A percentile compares a stretch with the other conserved stretches of the same genome.
phyloP scores from a whole-genome alignment of 2,888 invertebrate genomes.

The Metellina segmentata region DNA sequence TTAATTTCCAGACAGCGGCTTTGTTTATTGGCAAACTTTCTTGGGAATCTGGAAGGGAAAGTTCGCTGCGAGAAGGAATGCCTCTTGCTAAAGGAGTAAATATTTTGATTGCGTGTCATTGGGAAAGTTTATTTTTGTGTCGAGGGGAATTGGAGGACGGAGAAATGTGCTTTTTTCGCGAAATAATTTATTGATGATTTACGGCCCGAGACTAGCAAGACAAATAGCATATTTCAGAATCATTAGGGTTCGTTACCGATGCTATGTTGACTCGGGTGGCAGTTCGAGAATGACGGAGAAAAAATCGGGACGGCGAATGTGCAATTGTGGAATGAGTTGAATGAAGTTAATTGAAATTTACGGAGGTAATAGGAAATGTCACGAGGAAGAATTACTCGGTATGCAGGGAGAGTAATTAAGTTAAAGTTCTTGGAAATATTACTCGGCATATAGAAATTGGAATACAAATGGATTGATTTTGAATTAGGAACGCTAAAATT shows the following conservation, averaged over 20 bases:
- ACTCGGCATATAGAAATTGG: no score
- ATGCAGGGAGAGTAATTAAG: no score
- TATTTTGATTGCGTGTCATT: neutral
- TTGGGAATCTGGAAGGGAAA: neutral
- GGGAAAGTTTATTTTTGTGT: neutral
- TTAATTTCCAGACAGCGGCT: neutral
- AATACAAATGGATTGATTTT: no score
- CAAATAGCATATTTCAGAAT: neutral
- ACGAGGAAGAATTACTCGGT: neutral
- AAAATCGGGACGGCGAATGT: neutral
- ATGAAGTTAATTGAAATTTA: neutral
- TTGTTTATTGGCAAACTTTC: neutral
- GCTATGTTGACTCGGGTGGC: neutral
- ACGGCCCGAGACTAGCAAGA: neutral
- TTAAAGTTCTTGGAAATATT: no score
- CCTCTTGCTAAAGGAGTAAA: neutral
- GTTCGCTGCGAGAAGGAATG: neutral
- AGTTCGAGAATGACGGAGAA: neutral
- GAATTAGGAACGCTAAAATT: no score
- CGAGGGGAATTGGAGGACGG: neutral
- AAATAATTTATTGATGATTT: neutral
- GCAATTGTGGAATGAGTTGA: neutral
- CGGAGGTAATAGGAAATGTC: neutral
- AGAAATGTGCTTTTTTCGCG: neutral
- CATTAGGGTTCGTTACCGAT: neutral